A percentile compares a stretch with the other conserved stretches of the same genome.
Evolutionary conservation across 2,797 vertebrate species (phyloP).

Genomic region (Bufotes viridis): DNA sequence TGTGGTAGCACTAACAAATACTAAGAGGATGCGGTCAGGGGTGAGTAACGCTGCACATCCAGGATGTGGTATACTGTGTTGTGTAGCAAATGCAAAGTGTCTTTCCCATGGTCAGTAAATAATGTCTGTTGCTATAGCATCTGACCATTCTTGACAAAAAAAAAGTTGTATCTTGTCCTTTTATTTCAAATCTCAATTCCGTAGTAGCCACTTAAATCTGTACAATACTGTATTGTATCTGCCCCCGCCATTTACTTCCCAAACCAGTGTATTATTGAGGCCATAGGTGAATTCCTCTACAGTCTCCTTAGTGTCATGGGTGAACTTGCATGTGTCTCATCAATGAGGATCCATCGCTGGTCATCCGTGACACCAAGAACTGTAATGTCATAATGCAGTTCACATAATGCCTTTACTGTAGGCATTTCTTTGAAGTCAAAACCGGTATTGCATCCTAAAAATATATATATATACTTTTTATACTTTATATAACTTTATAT

Average conservation of each 20-base stretch:
- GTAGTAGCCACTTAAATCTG: neutral
- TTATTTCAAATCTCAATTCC: neutral
- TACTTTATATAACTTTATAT: no score
- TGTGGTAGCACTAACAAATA: conserved; percentile 54
- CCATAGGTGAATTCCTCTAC: neutral
- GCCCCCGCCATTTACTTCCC: neutral
- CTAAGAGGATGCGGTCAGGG: conserved; percentile 56
- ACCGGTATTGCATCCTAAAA: no score
- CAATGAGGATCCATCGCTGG: neutral
- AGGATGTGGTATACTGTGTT: conserved; percentile 59
- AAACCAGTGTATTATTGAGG: neutral
- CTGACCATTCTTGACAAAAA: neutral
- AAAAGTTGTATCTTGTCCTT: neutral
- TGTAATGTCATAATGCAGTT: neutral
- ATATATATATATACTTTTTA: no score
- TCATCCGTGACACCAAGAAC: neutral
- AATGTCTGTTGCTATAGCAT: conserved; percentile 13
- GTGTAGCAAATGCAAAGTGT: conserved; percentile 54
- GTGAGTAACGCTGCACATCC: conserved; percentile 55
- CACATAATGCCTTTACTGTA: no score
- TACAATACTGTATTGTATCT: neutral
- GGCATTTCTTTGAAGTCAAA: no score
- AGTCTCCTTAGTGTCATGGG: neutral
- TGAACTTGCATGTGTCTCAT: neutral
- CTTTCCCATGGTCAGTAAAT: conserved; percentile 56